Conservation (phyloP, 2,797 vertebrate genomes). For the Acropternis orthonyx region DNA sequence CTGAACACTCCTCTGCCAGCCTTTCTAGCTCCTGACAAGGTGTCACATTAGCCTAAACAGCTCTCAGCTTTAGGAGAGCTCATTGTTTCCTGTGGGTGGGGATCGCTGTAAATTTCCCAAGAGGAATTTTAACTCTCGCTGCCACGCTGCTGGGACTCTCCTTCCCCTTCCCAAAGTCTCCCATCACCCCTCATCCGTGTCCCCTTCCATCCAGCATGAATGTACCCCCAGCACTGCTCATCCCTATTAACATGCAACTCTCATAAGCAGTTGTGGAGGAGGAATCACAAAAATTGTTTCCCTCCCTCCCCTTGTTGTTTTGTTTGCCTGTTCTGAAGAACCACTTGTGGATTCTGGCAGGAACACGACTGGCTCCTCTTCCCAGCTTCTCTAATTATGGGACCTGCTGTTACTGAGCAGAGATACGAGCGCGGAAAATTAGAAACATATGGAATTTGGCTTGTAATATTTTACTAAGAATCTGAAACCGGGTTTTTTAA, state of each 20-base stretch:
- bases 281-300: background rate
- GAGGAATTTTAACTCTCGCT: conserved; percentile 16
- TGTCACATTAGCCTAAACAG: conserved; percentile 41
- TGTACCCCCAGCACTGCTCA: background rate
- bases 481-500: background rate
- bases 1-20: background rate
- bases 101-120: background rate
- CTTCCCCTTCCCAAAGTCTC: background rate
- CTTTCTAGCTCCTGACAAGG: background rate
- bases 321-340: background rate
- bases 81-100: background rate
- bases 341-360: background rate
- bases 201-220: background rate
- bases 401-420: background rate
- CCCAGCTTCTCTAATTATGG: background rate
- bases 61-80: background rate
- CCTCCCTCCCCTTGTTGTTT: background rate
- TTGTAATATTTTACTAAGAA: background rate
- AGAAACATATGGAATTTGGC: background rate
- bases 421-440: background rate
- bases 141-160: background rate
- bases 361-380: accelerated
- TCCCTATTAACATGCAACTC: background rate
- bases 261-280: accelerated
- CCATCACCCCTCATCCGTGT: background rate